These are phyloP conservation scores for Chloroclysta siterata DNA, from an alignment of 2,888 invertebrate species.

Conservation along the genomic window DNA sequence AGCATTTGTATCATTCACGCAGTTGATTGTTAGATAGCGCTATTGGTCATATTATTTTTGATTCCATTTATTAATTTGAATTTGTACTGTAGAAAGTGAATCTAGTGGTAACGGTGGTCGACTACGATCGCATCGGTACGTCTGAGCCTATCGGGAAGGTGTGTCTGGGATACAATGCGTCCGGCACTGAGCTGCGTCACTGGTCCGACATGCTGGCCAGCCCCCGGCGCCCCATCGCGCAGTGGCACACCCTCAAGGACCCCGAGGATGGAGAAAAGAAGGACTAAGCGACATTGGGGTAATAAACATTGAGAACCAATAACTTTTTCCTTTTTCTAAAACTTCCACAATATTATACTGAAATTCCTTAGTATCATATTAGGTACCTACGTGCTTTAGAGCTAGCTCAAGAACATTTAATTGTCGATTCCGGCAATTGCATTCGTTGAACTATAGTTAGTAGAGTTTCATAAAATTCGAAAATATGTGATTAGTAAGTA, in stretches of 20 bases:
- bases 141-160: constrained; percentile 99
- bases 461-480: too few relatives aligned
- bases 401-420: too few relatives aligned
- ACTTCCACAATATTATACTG: too few relatives aligned
- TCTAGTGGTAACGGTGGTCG: constrained; percentile 99
- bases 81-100: constrained; percentile 95
- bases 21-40: constrained; percentile 22
- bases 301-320: neutral
- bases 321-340: too few relatives aligned
- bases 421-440: too few relatives aligned
- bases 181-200: constrained; percentile 98
- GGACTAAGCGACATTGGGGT: constrained; percentile 84
- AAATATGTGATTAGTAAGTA: too few relatives aligned
- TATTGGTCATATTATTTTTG: constrained; percentile 13
- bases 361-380: too few relatives aligned
- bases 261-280: constrained; percentile 97
- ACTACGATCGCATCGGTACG: constrained; percentile 99
- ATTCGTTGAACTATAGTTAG: too few relatives aligned
- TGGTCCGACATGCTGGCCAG: constrained; percentile 99
- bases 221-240: constrained; percentile 99
- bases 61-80: constrained; percentile 37
- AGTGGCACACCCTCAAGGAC: constrained; percentile 99
- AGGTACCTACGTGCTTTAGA: too few relatives aligned
- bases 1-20: constrained; percentile 25
- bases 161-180: constrained; percentile 98